phyloP scores from a whole-genome alignment of 1,140 invertebrate genomes.

The Drosophila biarmipes region DNA sequence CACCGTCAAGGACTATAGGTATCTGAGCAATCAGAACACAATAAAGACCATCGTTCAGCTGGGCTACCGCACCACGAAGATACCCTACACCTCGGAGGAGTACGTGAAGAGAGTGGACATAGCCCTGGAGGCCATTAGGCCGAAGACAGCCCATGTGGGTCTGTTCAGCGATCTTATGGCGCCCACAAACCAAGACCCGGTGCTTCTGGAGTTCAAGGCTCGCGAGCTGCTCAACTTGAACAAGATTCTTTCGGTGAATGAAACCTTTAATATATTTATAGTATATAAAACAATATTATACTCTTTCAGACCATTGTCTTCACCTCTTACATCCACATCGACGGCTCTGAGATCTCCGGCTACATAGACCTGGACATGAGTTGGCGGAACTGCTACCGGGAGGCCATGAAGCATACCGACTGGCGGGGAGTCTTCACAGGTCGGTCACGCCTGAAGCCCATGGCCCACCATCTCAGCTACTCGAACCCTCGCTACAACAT shows the following conservation, averaged over 20 bases:
- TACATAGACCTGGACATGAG: constrained; percentile 77
- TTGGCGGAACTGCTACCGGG: constrained; percentile 38
- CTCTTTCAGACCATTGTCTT: constrained; percentile 74
- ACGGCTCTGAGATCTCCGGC: constrained; percentile 70
- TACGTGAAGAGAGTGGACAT: constrained; percentile 43
- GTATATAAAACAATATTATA: too few species aligned
- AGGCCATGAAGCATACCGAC: constrained; percentile 36
- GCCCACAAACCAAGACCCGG: constrained; percentile 47
- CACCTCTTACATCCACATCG: constrained; percentile 29
- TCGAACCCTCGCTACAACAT: constrained; percentile 49
- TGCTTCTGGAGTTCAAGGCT: constrained; percentile 53
- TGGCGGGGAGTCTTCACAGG: constrained; percentile 65
- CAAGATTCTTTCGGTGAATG: constrained; percentile 67
- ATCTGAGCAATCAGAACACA: constrained; percentile 27
- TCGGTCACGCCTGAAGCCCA: constrained; percentile 41
- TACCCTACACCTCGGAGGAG: constrained; percentile 54
- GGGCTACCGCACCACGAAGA: constrained; percentile 70
- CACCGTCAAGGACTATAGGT: constrained; percentile 47
- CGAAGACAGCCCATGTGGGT: constrained; percentile 28
- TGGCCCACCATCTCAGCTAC: constrained; percentile 65
- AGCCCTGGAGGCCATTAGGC: constrained; percentile 57
- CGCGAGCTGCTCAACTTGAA: constrained; percentile 62
- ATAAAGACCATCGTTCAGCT: constrained; percentile 52
- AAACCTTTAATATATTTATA: background rate
- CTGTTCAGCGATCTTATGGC: constrained; percentile 44